These are phyloP conservation scores for Kuschelorhynchus macadamiae DNA, from an alignment of 2,888 invertebrate genomes.

Conservation along the genomic window DNA sequence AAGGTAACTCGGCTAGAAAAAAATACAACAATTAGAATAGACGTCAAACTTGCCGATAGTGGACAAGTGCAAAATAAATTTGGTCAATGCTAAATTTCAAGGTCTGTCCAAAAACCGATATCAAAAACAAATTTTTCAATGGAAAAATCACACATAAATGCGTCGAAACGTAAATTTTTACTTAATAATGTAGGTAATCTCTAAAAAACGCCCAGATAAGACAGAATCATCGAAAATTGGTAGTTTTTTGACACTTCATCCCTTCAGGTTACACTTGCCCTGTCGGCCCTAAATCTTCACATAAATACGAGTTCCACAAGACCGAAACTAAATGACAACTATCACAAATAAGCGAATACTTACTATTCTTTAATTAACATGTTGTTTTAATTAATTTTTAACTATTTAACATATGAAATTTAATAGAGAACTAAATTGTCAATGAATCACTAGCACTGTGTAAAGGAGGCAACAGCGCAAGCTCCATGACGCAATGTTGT, in stretches of 20 bases:
- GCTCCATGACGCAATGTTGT: conserved; percentile 77
- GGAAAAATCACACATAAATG: neutral
- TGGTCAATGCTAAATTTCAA: conserved; percentile 56
- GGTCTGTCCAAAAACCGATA: conserved; percentile 43
- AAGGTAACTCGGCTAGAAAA: conserved; percentile 93
- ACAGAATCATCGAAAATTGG: conserved; percentile 34
- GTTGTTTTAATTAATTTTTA: conserved; percentile 65
- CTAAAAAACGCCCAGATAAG: conserved; percentile 26
- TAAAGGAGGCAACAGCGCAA: conserved; percentile 73
- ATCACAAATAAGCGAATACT: conserved; percentile 67
- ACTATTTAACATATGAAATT: conserved; percentile 56
- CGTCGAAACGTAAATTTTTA: too few relatives aligned
- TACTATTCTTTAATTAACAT: conserved; percentile 83
- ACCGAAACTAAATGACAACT: conserved; percentile 33
- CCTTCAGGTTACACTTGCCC: conserved; percentile 29
- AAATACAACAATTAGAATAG: conserved; percentile 53
- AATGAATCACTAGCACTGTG: conserved; percentile 71
- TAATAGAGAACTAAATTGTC: conserved; percentile 59
- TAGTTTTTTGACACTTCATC: conserved; percentile 41
- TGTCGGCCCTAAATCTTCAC: conserved; percentile 47
- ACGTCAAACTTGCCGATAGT: conserved; percentile 31
- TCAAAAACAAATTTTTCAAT: conserved; percentile 9
- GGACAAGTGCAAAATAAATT: conserved; percentile 46
- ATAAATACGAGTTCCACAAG: conserved; percentile 46
- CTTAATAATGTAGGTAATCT: too few relatives aligned